These are phyloP conservation scores for Contarinia nasturtii DNA, from an alignment of 1,140 invertebrate species.

Conservation along the genomic window DNA sequence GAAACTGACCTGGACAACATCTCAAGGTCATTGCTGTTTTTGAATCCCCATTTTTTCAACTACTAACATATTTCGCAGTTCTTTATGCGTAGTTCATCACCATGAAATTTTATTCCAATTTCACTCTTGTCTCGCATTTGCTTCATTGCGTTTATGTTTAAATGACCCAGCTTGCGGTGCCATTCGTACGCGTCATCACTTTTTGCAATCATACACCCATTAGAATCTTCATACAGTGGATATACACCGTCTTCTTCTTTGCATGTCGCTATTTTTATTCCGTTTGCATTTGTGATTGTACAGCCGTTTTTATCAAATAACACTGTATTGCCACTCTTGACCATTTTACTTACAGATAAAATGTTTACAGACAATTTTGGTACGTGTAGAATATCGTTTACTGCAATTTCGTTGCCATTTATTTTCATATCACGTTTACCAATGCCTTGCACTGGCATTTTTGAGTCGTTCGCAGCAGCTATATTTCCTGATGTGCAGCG, in stretches of 20 bases:
- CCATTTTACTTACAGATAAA: slow-evolving; percentile 3
- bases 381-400: slow-evolving; percentile 3
- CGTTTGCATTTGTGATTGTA: background rate
- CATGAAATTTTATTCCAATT: slow-evolving; percentile 1
- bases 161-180: slow-evolving; percentile 6
- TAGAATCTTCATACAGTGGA: background rate
- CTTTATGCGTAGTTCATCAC: too few species aligned
- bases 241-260: slow-evolving; percentile 1
- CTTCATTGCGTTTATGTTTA: background rate
- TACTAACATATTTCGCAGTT: too few species aligned
- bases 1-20: too few species aligned
- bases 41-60: too few species aligned
- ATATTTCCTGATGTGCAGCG: slow-evolving; percentile 10
- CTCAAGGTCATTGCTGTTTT: too few species aligned
- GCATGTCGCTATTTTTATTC: background rate
- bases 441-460: slow-evolving; percentile 9
- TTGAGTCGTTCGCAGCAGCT: slow-evolving; percentile 13
- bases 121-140: slow-evolving; percentile 1
- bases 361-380: slow-evolving; percentile 3
- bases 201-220: slow-evolving; percentile 2
- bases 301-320: slow-evolving; percentile 2
- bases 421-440: slow-evolving; percentile 11
- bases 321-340: slow-evolving; percentile 1
- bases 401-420: background rate
- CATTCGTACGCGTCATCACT: background rate